These are phyloP conservation scores for Macrocentrus cingulum DNA, from an alignment of 1,140 invertebrate species.

Conservation along the genomic window DNA sequence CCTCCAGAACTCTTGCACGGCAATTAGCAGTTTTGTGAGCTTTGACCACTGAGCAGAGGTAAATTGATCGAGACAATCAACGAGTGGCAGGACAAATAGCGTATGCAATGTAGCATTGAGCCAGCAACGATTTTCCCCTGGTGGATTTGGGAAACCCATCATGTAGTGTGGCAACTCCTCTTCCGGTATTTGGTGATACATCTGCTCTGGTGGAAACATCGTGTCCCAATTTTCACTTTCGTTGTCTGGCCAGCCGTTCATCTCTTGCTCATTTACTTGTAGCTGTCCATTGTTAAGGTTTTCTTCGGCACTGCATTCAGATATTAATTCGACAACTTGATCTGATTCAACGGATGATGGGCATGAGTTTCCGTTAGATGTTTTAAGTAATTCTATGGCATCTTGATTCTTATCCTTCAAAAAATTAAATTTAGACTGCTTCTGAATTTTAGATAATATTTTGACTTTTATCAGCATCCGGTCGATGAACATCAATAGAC, in stretches of 20 bases:
- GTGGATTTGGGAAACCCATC: slow-evolving; percentile 48
- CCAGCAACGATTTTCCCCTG: slow-evolving; percentile 50
- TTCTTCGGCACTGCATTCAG: too few species aligned
- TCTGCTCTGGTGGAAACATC: too few species aligned
- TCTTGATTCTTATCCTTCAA: too few species aligned
- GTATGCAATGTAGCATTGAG: slow-evolving; percentile 46
- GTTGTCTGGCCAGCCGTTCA: not conserved
- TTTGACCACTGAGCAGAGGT: slow-evolving; percentile 33
- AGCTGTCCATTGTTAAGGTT: too few species aligned
- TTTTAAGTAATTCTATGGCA: too few species aligned
- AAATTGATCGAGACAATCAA: slow-evolving; percentile 35
- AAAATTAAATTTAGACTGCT: too few species aligned
- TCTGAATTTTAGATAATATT: too few species aligned
- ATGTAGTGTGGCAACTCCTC: slow-evolving; percentile 33
- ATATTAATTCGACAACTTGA: too few species aligned
- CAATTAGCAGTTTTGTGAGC: slow-evolving; percentile 36
- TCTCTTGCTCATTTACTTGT: too few species aligned
- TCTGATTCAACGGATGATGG: too few species aligned
- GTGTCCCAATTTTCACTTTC: not conserved
- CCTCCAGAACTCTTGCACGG: slow-evolving; percentile 38
- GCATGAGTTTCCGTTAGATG: too few species aligned
- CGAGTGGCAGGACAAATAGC: slow-evolving; percentile 43
- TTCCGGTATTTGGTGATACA: not conserved
- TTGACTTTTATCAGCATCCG: not conserved
- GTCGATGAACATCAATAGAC: not conserved